Conservation (phyloP, 2,797 vertebrate species). For the Acipenser transmontanus region DNA sequence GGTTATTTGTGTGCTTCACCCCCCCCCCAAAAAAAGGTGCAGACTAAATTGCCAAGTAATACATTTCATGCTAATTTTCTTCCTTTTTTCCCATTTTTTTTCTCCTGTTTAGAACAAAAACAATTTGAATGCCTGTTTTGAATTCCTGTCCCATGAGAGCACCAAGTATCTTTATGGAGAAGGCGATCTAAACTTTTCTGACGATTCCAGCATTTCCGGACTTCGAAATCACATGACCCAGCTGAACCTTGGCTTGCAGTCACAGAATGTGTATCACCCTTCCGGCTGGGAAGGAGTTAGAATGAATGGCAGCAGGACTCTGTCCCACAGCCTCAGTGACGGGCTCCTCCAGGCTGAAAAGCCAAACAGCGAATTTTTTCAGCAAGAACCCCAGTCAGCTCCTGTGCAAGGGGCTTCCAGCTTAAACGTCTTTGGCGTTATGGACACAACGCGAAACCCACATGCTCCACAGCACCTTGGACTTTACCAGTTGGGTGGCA, state of each 20-base stretch:
- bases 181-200: slow-evolving; percentile 75
- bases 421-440: slow-evolving; percentile 79
- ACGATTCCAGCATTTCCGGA: slow-evolving; percentile 75
- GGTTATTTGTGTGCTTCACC: too few species aligned
- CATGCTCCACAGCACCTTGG: slow-evolving; percentile 87
- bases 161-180: slow-evolving; percentile 89
- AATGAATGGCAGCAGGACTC: slow-evolving; percentile 94
- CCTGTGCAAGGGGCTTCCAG: slow-evolving; percentile 73
- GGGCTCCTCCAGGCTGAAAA: slow-evolving; percentile 81
- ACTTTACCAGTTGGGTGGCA: slow-evolving; percentile 79
- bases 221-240: slow-evolving; percentile 98
- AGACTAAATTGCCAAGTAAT: too few species aligned
- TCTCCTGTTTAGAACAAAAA: slow-evolving; percentile 83
- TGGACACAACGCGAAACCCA: slow-evolving; percentile 78
- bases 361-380: slow-evolving; percentile 77
- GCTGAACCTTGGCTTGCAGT: slow-evolving; percentile 92
- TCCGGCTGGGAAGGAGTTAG: slow-evolving; percentile 79
- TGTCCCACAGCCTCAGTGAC: slow-evolving; percentile 89
- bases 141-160: slow-evolving; percentile 89
- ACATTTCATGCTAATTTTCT: too few species aligned
- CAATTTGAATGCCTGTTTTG: slow-evolving; percentile 92
- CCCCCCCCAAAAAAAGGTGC: too few species aligned
- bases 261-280: slow-evolving; percentile 82
- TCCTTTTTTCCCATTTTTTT: not conserved
- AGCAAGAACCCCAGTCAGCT: slow-evolving; percentile 83